Conservation (phyloP, 2,113 vertebrate species). For the Ranitomeya variabilis region DNA sequence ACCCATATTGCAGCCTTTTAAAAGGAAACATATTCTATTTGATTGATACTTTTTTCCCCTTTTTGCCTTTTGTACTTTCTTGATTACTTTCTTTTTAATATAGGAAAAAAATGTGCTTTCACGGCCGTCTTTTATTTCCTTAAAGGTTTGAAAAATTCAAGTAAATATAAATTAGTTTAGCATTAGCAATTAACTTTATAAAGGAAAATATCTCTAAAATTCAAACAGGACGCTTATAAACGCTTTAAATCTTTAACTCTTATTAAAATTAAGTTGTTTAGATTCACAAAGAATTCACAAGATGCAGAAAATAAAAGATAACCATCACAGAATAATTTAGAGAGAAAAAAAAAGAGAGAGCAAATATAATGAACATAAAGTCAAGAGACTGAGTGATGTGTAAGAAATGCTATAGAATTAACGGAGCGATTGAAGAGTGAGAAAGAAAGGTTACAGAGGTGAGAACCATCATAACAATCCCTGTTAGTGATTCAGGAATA, state of each 20-base stretch:
- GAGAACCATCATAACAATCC: conserved; percentile 3
- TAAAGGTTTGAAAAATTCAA: background rate
- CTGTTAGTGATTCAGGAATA: background rate
- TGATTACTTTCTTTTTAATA: background rate
- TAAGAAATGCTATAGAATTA: background rate
- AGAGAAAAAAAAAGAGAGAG: background rate
- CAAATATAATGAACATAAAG: background rate
- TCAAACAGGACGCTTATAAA: background rate
- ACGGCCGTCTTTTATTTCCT: background rate
- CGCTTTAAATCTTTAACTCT: background rate
- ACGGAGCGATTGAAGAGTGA: background rate
- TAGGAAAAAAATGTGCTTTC: background rate
- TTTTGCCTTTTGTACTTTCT: background rate
- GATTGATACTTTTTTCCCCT: background rate
- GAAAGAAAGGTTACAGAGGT: background rate
- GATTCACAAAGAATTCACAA: background rate
- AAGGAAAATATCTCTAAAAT: background rate
- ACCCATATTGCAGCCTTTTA: background rate
- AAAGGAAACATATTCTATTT: background rate
- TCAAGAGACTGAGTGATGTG: background rate
- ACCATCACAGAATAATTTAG: conserved; percentile 21
- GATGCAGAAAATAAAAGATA: background rate
- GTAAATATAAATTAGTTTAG: background rate
- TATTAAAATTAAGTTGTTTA: conserved; percentile 7
- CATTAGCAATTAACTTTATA: background rate